Percentiles rank a stretch among this genome's conserved stretches.
These are phyloP conservation scores for Tetranychus truncatus DNA, from an alignment of 2,888 invertebrate species.

Conservation along the genomic window DNA sequence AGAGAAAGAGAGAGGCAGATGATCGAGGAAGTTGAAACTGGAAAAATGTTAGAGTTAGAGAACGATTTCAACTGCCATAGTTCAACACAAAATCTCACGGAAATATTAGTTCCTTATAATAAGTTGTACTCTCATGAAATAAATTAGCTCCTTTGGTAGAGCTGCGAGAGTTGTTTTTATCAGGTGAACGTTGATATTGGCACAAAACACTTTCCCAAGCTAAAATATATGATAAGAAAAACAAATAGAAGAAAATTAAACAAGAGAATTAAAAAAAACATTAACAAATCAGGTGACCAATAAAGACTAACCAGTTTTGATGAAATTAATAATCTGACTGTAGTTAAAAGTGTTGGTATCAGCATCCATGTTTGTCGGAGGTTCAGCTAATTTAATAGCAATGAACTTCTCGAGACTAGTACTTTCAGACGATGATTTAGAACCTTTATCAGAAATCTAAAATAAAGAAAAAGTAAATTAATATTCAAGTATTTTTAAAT, in stretches of 20 bases:
- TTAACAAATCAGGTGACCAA: neutral
- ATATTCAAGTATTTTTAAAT: neutral
- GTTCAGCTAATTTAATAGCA: neutral
- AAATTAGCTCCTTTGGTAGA: neutral
- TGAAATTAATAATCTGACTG: slow-evolving; percentile 15
- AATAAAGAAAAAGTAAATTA: neutral
- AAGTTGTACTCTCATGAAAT: neutral
- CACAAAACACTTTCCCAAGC: neutral
- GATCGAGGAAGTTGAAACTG: neutral
- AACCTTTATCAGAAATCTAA: neutral
- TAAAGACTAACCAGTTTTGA: slow-evolving; percentile 10
- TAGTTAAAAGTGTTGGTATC: slow-evolving; percentile 18
- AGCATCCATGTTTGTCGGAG: slow-evolving; percentile 11
- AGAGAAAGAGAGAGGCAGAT: neutral
- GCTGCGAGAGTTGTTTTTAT: neutral
- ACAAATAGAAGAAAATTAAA: neutral
- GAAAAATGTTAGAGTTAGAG: no score
- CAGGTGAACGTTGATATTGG: neutral
- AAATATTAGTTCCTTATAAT: neutral
- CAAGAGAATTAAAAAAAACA: neutral
- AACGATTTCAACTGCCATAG: neutral
- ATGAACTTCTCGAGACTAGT: neutral
- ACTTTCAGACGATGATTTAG: neutral
- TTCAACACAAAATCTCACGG: neutral
- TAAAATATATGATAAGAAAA: neutral